phyloP scores from a whole-genome alignment of 2,888 invertebrate species.

The Hirtodrosophila alboralis region DNA sequence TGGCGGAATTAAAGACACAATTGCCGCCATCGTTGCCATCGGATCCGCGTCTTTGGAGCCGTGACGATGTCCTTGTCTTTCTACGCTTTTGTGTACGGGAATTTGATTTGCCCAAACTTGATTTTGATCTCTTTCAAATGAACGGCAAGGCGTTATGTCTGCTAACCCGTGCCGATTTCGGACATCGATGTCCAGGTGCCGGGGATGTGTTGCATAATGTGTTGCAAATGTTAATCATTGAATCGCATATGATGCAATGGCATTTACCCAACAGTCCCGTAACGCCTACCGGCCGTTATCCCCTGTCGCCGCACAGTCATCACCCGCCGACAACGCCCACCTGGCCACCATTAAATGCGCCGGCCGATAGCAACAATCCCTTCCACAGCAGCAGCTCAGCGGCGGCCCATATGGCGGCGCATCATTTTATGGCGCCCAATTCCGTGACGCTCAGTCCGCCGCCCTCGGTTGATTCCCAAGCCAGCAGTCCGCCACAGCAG shows the following conservation, averaged over 20 bases:
- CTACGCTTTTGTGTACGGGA: constrained; percentile 96
- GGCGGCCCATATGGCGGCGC: constrained; percentile 85
- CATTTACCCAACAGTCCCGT: constrained; percentile 92
- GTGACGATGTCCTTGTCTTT: constrained; percentile 94
- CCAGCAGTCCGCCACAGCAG: constrained; percentile 93
- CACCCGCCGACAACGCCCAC: constrained; percentile 92
- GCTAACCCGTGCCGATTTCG: constrained; percentile 94
- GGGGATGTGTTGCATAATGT: constrained; percentile 98
- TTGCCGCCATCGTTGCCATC: constrained; percentile 92
- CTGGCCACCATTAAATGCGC: constrained; percentile 86
- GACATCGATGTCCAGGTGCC: constrained; percentile 95
- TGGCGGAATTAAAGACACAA: constrained; percentile 94
- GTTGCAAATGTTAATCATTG: constrained; percentile 92
- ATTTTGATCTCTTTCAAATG: constrained; percentile 97
- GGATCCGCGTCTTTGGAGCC: constrained; percentile 95
- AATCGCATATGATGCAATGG: constrained; percentile 91
- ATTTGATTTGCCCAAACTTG: constrained; percentile 95
- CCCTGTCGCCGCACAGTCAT: constrained; percentile 91
- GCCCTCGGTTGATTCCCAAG: constrained; percentile 94
- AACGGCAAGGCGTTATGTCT: constrained; percentile 98
- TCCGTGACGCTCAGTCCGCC: constrained; percentile 96
- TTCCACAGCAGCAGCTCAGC: constrained; percentile 84
- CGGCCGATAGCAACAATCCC: constrained; percentile 84
- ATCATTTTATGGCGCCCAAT: constrained; percentile 91
- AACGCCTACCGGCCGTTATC: constrained; percentile 92